Conservation (phyloP, 2,888 invertebrate genomes). For the Drosophila cognata region DNA sequence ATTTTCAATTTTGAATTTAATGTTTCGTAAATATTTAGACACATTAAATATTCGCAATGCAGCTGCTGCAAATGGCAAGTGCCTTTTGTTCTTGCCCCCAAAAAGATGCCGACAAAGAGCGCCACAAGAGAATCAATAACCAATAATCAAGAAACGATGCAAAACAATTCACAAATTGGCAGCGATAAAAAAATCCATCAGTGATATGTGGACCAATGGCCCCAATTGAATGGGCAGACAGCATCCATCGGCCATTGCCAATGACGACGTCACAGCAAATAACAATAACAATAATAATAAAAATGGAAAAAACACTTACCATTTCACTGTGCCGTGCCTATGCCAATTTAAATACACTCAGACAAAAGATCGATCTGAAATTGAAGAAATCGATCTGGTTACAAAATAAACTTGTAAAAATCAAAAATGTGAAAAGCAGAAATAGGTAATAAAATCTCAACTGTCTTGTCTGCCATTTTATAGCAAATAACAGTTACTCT, state of each 20-base stretch:
- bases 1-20: constrained; percentile 51
- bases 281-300: neutral
- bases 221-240: constrained; percentile 45
- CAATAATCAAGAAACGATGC: constrained; percentile 1
- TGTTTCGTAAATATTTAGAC: constrained; percentile 65
- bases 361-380: neutral
- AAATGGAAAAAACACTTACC: neutral
- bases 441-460: neutral
- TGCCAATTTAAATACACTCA: constrained; percentile 32
- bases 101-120: constrained; percentile 2
- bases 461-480: too few relatives aligned
- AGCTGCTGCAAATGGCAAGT: constrained; percentile 30
- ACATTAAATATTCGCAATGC: constrained; percentile 49
- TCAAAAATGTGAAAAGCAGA: neutral
- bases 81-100: constrained; percentile 22
- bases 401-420: neutral
- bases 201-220: constrained; percentile 53
- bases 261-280: constrained; percentile 37
- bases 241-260: constrained; percentile 47
- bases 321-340: constrained; percentile 25
- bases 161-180: constrained; percentile 22
- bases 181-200: constrained; percentile 57
- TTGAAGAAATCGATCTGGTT: neutral
- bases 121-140: constrained; percentile 1
- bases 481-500: neutral